Evolutionary conservation across 2,797 vertebrate genomes (phyloP).

Genomic region (Micrastur ruficollis): DNA sequence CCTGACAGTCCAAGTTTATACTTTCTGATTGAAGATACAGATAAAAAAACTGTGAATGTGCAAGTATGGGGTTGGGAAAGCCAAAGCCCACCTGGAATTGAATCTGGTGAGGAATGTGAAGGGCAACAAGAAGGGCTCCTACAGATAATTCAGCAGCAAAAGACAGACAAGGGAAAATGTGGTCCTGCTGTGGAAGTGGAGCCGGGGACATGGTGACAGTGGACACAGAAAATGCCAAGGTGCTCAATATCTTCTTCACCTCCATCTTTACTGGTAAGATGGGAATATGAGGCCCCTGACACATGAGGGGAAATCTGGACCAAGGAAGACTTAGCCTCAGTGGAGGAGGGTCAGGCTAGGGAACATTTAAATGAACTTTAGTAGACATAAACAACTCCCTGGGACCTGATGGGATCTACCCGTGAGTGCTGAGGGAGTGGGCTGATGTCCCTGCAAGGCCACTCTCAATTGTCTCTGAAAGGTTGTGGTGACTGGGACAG

Average conservation of each 20-base stretch:
- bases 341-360: background rate
- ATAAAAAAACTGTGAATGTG: background rate
- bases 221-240: background rate
- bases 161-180: background rate
- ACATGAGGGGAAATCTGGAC: background rate
- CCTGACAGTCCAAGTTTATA: background rate
- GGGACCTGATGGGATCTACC: background rate
- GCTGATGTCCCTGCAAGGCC: background rate
- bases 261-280: background rate
- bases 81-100: background rate
- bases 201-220: background rate
- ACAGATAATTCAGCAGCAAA: background rate
- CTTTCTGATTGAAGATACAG: background rate
- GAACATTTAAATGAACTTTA: background rate
- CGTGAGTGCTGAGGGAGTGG: background rate
- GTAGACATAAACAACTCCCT: background rate
- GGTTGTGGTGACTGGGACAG: background rate
- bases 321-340: background rate
- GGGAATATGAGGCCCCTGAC: background rate
- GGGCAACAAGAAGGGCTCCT: background rate
- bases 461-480: background rate
- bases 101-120: background rate
- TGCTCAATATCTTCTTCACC: background rate
- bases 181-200: background rate
- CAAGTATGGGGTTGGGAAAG: background rate